Base-by-base conservation (phyloP, 92 coral and sea anemone genomes). In the Plumapathes pennacea region DNA sequence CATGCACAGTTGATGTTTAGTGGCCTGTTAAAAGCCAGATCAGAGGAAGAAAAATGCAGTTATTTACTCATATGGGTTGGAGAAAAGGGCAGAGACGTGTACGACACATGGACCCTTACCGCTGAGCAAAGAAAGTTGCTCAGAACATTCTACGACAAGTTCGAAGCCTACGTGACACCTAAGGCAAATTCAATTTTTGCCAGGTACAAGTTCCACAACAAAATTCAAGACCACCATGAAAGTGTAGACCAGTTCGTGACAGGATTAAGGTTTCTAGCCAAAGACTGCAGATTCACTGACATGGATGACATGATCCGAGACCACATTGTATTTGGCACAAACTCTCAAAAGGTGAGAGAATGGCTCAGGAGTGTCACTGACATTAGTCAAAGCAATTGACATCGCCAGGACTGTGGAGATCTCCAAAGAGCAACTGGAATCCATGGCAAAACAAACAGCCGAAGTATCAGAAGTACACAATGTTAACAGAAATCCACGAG, bases 1-100 rank as follows among this genome's bases (percentile, higher is more conserved):
- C 71, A 69, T 29, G 67, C 57, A 64, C 66, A 78, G 38, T 55
- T 78, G 10, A 70, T 54, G 68, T 78, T 70, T 15, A 38, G 78
- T 32, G 70, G 83, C 7, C 69, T 52, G 19, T 67, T 74, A 10
- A 53, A 74, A 38, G 2, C 25, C n/a, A n/a, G n/a, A n/a, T n/a
- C n/a, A n/a, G n/a, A n/a, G n/a, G n/a, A n/a, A n/a, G n/a, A n/a
- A n/a, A n/a, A 55, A 13, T 56, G 68, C 67, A 68, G 77, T 48
- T 50, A 40, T 47, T 71, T 69, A 12, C 85, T 60, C 59, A 69
- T 69, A 53, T 69, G 84, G 71, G n/a, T n/a, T n/a, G n/a, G n/a
- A n/a, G n/a, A n/a, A n/a, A n/a, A n/a, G n/a, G n/a, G n/a, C n/a
- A n/a, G n/a, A n/a, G n/a, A n/a, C n/a, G n/a, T n/a, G n/a, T n/a